phyloP scores from a whole-genome alignment of 2,888 invertebrate species.

The Eupithecia centaureata region DNA sequence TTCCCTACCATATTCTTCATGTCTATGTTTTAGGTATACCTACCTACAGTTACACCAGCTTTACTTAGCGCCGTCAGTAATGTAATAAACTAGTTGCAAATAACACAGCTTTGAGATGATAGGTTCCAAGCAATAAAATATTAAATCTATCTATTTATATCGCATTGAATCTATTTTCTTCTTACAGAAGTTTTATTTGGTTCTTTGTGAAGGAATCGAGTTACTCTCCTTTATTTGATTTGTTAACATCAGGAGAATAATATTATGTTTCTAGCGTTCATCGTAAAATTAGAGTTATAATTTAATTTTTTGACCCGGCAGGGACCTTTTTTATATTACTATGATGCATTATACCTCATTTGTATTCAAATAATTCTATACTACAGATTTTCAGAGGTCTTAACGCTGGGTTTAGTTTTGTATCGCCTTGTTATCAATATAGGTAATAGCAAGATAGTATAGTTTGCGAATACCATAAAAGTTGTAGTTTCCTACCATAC shows the following conservation, averaged over 20 bases:
- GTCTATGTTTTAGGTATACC: not conserved
- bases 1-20: not conserved
- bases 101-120: constrained; percentile 18
- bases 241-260: not conserved
- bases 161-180: no score
- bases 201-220: not conserved
- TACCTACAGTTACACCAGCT: not conserved
- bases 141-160: no score
- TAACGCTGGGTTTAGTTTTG: not conserved
- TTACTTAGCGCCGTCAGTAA: constrained; percentile 11
- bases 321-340: not conserved
- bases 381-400: not conserved
- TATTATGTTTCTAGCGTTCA: not conserved
- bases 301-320: not conserved
- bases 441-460: no score
- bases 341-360: not conserved
- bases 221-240: constrained; percentile 6
- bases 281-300: not conserved
- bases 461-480: not conserved
- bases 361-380: not conserved
- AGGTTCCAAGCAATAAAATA: constrained; percentile 13
- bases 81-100: constrained; percentile 25
- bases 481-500: not conserved
- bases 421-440: no score
- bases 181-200: constrained; percentile 3